Evolutionary conservation across 2,797 vertebrate genomes (phyloP), one percentile per base, ranked within the genome.

Genomic region (Propithecus perrieri): DNA sequence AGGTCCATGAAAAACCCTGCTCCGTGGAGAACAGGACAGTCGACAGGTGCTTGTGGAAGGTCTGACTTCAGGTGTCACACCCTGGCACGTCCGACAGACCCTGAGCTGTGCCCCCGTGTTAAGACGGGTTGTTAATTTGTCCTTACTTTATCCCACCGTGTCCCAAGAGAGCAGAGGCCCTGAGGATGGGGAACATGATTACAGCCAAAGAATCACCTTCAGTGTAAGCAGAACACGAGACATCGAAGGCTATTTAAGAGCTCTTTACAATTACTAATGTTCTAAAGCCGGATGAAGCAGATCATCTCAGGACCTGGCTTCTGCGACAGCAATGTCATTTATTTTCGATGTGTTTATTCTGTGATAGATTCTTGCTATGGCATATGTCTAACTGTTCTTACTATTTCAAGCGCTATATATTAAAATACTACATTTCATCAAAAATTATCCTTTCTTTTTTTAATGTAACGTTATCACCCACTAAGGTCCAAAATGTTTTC

Each of bases 371-470:
- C 18, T 50, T 96, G 13, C n/a, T 48, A 76, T 20, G 59, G 15
- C 17, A 10, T 55, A 33, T n/a, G 11, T 88, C 57, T 94, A 55
- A 72, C 33, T 59, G 41, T 43, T 76, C n/a, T 38, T n/a, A 75
- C 26, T 65, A 55, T 63, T 69, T 88, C 63, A 30, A 91, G 59
- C 50, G 71, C n/a, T 33, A 35, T 89, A 14, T 67, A 41, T 28
- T 26, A 43, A 85, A 85, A 38, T 41, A 69, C 26, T 63, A 5
- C 6, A 75, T 75, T 71, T 91, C 38, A 59, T 43, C 41, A 79
- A 88, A 97, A 90, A 75, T 26, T 12, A 83, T 55, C 78, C 50
- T 88, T 79, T 85, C 43, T 88, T 79, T 85, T 26, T 87, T 74
- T 86, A 92, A 43, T 63, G 50, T 48, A 50, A 93, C 46, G 12